These are phyloP conservation scores for Aurelia aurita DNA, from an alignment of 30 jellyfish, hydroid and myxozoan species.

Conservation along the genomic window DNA sequence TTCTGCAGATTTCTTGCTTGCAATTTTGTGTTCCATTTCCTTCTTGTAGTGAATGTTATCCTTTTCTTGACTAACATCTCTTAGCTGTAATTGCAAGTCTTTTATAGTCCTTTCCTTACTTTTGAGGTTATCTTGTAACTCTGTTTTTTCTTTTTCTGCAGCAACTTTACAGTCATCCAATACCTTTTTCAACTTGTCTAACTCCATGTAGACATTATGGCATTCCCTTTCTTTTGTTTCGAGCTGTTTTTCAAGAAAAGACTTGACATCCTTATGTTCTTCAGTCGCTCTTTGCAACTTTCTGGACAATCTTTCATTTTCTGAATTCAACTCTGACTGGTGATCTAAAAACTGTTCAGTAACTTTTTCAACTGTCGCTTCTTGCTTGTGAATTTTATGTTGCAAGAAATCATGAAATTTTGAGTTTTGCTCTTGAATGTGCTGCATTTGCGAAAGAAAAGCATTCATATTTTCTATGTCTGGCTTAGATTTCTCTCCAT, in stretches of 20 bases:
- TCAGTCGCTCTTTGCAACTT: constrained; percentile 25
- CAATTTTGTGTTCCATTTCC: constrained; percentile 2
- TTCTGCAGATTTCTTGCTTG: neutral
- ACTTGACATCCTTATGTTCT: constrained; percentile 47
- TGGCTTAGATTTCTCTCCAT: neutral
- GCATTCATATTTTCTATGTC: neutral
- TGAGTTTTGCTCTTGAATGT: constrained; percentile 13
- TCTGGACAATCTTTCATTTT: constrained; percentile 39
- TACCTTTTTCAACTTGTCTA: constrained; percentile 9
- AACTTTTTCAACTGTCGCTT: constrained; percentile 44
- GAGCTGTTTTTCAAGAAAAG: constrained; percentile 41
- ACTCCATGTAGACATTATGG: neutral
- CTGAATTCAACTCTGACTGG: constrained; percentile 46
- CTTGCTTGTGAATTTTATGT: constrained; percentile 45
- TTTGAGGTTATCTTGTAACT: neutral
- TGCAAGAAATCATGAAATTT: constrained; percentile 40
- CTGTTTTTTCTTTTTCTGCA: neutral
- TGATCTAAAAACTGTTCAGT: constrained; percentile 48
- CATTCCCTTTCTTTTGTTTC: constrained; percentile 45
- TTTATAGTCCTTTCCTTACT: neutral
- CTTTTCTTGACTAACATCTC: neutral
- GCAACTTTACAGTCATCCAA: neutral
- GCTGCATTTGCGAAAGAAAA: neutral
- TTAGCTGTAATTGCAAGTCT: neutral
- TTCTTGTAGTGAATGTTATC: neutral